Evolutionary conservation across 2,888 invertebrate genomes (phyloP).

Genomic region (Tanytarsus gracilentus): DNA sequence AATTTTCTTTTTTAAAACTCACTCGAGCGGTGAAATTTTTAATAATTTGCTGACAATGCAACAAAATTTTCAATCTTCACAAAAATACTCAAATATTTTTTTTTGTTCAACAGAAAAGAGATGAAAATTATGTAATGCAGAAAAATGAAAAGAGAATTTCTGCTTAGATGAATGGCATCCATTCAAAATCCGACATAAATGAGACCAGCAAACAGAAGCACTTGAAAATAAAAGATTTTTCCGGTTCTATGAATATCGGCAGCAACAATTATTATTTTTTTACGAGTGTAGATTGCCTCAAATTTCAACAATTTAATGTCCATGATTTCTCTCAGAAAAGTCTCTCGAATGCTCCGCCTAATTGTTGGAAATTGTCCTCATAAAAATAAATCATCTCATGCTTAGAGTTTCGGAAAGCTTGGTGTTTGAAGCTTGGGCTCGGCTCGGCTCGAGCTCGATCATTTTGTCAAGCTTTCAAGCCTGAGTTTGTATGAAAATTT

Average conservation of each 20-base stretch:
- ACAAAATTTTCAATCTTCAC: constrained; percentile 5
- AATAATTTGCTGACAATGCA: constrained; percentile 29
- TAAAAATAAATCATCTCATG: too few species aligned
- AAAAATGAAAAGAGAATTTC: background rate
- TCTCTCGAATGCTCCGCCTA: constrained; percentile 22
- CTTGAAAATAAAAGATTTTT: constrained; percentile 2
- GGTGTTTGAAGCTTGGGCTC: too few species aligned
- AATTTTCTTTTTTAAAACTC: background rate
- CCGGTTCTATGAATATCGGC: constrained; percentile 11
- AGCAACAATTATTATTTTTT: too few species aligned
- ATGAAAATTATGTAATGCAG: background rate
- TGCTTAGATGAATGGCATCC: constrained; percentile 14
- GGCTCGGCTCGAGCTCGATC: too few species aligned
- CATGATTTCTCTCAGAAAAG: too few species aligned
- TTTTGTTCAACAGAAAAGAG: background rate
- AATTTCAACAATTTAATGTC: too few species aligned
- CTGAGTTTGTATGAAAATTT: too few species aligned
- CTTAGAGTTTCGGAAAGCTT: too few species aligned
- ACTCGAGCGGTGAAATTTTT: constrained; percentile 24
- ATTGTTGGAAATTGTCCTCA: constrained; percentile 24
- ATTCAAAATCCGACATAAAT: background rate
- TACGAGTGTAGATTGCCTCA: too few species aligned
- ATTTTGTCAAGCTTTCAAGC: too few species aligned
- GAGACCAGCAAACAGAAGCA: too few species aligned
- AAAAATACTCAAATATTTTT: background rate